phyloP scores from a whole-genome alignment of 2,888 invertebrate genomes.

The Calliphora vomitoria region DNA sequence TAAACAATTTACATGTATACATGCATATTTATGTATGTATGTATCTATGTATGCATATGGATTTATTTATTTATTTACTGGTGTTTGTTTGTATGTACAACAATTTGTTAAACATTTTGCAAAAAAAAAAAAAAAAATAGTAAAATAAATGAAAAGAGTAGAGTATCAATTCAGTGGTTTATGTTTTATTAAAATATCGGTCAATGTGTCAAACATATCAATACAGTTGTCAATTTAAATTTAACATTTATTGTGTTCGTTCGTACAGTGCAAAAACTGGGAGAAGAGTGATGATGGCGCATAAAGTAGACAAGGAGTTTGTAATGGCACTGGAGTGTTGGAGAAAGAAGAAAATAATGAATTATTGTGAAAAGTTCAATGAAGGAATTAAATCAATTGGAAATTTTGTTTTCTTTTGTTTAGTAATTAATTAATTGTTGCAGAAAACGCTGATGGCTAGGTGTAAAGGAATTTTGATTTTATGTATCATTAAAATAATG shows the following conservation, averaged over 20 bases:
- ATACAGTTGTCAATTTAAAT: conserved; percentile 71
- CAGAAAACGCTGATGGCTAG: no score
- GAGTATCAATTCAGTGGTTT: conserved; percentile 68
- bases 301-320: neutral
- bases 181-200: conserved; percentile 74
- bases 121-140: no score
- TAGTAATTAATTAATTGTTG: neutral
- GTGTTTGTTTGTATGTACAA: neutral
- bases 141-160: neutral
- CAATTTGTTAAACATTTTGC: conserved; percentile 45
- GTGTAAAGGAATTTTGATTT: no score
- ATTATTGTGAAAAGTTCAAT: neutral
- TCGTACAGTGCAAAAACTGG: neutral
- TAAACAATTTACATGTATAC: neutral
- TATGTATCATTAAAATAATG: no score
- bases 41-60: neutral
- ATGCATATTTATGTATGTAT: neutral
- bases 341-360: neutral
- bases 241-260: conserved; percentile 55
- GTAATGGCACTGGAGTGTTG: neutral
- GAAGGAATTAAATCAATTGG: neutral
- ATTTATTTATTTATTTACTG: neutral
- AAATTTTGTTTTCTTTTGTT: neutral
- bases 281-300: neutral
- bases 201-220: conserved; percentile 73